Base-by-base conservation (phyloP, 2,797 vertebrate species). In the Platalea minor region DNA sequence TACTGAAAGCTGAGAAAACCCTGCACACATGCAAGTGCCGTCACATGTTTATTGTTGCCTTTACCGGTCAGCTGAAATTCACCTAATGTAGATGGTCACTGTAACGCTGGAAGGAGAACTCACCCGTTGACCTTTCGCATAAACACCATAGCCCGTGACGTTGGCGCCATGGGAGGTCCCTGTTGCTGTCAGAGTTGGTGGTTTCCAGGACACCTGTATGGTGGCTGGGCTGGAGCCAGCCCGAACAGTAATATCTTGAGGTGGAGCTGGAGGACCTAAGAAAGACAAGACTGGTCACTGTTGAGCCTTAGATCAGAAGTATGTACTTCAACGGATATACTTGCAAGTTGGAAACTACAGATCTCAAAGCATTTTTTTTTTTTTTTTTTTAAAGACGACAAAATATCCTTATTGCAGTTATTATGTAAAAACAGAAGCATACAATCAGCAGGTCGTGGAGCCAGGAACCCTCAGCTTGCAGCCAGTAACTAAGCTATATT, bases 111-210 rank as follows among this genome's bases (percentile, higher is more conserved):
- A 46, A 72, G 45, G 51, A 63, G 73, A 37, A 92, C 97, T 97
- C 98, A 99, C 99, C 99, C 99, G 99, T 97, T 99, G 99, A 95
- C 99, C 99, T 96, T 99, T 99, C 65, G 98, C 99, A 72, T 99
- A 99, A 86, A 99, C 99, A 12, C 98, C 98, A 4, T 99, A 99
- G 93, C 99, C 99, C 2, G 99, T 99, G 67, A 99, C 99, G 4
- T 57, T 98, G 93, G 99, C 99, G 5, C 99, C 99, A 3, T 99
- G 99, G 85, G 99, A 99, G 37, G 99, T 99, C 85, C 99, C 99
- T 7, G 98, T 97, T 56, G 98, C 94, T 2, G 99, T 98, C 97
- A 99, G 98, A 14, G 91, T 68, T 1, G 99, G 99, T 5, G 99
- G 99, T 93, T 98, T 99, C 99, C 99, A 99, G 95, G 97, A 98